phyloP scores from a whole-genome alignment of 2,888 invertebrate species.

The Glaucopsyche alexis region DNA sequence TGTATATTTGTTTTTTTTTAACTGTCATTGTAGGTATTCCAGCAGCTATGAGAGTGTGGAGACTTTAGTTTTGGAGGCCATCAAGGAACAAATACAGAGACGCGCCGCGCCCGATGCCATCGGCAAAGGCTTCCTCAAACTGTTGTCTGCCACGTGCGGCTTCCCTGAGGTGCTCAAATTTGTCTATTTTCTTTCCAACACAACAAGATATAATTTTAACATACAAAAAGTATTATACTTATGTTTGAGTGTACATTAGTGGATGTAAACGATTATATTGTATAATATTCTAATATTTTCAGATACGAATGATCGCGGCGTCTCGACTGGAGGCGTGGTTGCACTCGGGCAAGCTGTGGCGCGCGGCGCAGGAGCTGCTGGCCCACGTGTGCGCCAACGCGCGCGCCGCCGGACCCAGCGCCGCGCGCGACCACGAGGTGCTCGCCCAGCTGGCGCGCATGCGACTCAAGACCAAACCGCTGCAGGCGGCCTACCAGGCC shows the following conservation, averaged over 20 bases:
- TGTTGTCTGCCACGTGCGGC: conserved; percentile 92
- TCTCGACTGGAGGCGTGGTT: conserved; percentile 95
- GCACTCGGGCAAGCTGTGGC: conserved; percentile 96
- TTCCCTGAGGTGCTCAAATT: conserved; percentile 83
- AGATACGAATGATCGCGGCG: conserved; percentile 88
- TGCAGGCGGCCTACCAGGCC: conserved; percentile 92
- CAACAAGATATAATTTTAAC: background rate
- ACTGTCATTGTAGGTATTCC: conserved; percentile 55
- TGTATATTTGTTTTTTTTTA: background rate
- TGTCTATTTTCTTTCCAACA: background rate
- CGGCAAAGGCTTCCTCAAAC: conserved; percentile 91
- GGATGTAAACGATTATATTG: background rate
- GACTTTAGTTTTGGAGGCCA: conserved; percentile 89
- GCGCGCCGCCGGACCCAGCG: conserved; percentile 79
- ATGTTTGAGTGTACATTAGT: background rate
- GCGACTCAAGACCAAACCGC: conserved; percentile 94
- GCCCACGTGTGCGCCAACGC: conserved; percentile 96
- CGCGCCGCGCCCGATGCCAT: conserved; percentile 92
- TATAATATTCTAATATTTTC: conserved; percentile 24
- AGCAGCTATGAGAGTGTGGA: conserved; percentile 84
- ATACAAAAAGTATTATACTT: background rate
- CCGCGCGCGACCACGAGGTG: conserved; percentile 85
- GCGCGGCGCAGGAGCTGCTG: conserved; percentile 94
- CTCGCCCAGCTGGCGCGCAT: conserved; percentile 93
- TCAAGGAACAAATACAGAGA: conserved; percentile 92